phyloP scores from a whole-genome alignment of 1,140 invertebrate species.

The Calycopis cecrops region DNA sequence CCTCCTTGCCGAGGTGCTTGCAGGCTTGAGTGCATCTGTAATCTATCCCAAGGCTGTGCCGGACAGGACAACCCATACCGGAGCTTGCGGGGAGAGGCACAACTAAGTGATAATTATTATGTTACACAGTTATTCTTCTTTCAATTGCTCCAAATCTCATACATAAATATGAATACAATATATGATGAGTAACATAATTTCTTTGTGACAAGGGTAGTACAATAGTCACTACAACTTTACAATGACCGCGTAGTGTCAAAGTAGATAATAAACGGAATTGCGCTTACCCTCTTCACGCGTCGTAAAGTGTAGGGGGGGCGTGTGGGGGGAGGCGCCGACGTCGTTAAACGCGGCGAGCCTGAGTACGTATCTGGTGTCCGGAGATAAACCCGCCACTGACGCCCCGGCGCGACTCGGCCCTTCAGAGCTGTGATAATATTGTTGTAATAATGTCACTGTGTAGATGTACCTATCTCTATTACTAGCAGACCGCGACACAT shows the following conservation, averaged over 20 bases:
- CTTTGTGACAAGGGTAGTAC: neutral
- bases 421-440: constrained; percentile 45
- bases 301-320: constrained; percentile 58
- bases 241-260: constrained; percentile 9
- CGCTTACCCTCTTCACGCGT: constrained; percentile 59
- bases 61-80: too few relatives aligned
- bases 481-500: too few relatives aligned
- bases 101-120: too few relatives aligned
- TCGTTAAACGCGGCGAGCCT: constrained; percentile 60
- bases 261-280: constrained; percentile 9
- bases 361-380: constrained; percentile 62
- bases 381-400: constrained; percentile 47
- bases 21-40: too few relatives aligned
- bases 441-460: neutral
- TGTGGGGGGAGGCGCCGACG: constrained; percentile 56
- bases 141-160: too few relatives aligned
- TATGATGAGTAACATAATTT: too few relatives aligned
- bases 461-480: too few relatives aligned
- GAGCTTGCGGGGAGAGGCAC: too few relatives aligned
- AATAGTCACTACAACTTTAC: neutral
- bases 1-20: too few relatives aligned
- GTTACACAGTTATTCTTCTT: too few relatives aligned
- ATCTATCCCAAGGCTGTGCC: too few relatives aligned
- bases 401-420: constrained; percentile 58
- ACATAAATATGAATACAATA: too few relatives aligned